Evolutionary conservation across 2,888 invertebrate species (phyloP).

Genomic region (Acronicta aceris): DNA sequence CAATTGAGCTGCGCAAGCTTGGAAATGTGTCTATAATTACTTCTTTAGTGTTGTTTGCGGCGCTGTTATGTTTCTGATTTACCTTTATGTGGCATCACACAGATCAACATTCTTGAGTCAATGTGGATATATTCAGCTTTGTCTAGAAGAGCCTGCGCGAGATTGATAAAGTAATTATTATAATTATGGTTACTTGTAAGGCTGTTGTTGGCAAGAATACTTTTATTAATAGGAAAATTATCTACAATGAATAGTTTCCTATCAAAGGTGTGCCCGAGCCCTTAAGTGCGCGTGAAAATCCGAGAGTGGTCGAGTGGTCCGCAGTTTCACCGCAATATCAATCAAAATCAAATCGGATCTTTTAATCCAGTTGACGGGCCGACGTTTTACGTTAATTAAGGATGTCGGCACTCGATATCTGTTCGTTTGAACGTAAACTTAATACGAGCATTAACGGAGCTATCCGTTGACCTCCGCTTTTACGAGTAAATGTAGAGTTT

Average conservation of each 20-base stretch:
- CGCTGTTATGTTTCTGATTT: no score
- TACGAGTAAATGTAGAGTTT: slow-evolving; percentile 28
- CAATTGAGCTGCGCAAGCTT: no score
- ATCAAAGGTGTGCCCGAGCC: slow-evolving; percentile 28
- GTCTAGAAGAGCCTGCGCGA: no score
- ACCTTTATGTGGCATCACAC: no score
- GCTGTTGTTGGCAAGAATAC: neutral
- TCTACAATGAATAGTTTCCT: neutral
- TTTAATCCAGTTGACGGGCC: slow-evolving; percentile 74
- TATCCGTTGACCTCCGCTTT: slow-evolving; percentile 40
- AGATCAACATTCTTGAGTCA: no score
- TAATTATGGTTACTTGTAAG: no score
- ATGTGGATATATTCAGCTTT: no score
- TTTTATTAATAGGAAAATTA: slow-evolving; percentile 24
- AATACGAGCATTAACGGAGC: slow-evolving; percentile 49
- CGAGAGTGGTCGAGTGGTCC: slow-evolving; percentile 56
- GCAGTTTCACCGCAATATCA: slow-evolving; percentile 76
- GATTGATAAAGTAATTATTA: no score
- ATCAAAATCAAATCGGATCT: slow-evolving; percentile 82
- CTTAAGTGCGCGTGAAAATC: slow-evolving; percentile 52
- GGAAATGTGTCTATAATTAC: no score
- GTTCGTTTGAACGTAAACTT: slow-evolving; percentile 48
- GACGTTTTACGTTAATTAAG: slow-evolving; percentile 79
- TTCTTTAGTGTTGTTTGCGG: no score
- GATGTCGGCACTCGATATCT: slow-evolving; percentile 67